These are phyloP conservation scores for Dolichomitus sp. DNA, from an alignment of 2,888 invertebrate species.

Conservation along the genomic window DNA sequence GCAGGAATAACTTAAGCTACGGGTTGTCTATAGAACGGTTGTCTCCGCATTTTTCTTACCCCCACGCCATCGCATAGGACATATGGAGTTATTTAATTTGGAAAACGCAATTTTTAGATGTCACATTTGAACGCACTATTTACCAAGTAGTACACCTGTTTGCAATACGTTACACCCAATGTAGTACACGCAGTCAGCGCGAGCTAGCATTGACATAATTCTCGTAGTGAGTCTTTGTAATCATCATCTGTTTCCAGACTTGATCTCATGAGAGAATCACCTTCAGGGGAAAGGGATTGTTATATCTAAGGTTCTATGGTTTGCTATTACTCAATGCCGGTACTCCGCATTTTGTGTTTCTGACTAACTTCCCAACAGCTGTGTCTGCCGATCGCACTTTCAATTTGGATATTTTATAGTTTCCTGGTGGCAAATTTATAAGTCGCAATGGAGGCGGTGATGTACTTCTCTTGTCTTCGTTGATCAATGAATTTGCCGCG, in stretches of 20 bases:
- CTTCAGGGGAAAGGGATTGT: no score
- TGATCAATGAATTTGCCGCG: not conserved
- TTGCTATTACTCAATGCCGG: not conserved
- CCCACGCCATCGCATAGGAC: not conserved
- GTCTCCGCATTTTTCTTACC: not conserved
- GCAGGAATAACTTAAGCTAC: not conserved
- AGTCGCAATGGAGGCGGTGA: not conserved
- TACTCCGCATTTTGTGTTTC: not conserved
- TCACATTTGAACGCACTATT: not conserved
- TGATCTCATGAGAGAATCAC: no score
- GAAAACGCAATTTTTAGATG: not conserved
- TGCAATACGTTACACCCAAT: not conserved
- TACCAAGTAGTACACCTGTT: not conserved
- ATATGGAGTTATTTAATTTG: not conserved
- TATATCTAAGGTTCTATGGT: not conserved
- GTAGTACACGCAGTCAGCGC: no score
- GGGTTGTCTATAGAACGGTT: not conserved
- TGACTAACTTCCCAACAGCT: not conserved
- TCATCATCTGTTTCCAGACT: no score
- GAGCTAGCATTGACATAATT: no score
- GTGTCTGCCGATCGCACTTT: conserved; percentile 1
- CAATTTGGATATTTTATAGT: conserved; percentile 21
- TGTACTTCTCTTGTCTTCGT: no score
- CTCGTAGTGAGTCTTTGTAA: no score
- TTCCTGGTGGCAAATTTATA: conserved; percentile 22